Percentiles rank a stretch among this genome's conserved stretches.
phyloP scores from a whole-genome alignment of 2,797 vertebrate species.

The Masticophis lateralis region DNA sequence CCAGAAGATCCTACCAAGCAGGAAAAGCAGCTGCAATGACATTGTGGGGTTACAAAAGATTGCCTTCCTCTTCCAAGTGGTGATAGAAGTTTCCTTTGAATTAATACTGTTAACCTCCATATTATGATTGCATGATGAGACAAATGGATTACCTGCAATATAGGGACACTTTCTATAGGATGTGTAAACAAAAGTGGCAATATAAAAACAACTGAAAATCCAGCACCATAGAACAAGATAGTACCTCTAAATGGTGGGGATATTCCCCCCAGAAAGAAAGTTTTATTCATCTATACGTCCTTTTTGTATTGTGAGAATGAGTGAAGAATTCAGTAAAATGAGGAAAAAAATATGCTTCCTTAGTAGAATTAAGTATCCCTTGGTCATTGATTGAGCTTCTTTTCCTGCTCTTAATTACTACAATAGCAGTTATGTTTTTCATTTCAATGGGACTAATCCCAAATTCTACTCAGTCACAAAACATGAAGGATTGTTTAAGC shows the following conservation, averaged over 20 bases:
- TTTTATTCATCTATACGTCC: not conserved
- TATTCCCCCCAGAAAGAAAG: not conserved
- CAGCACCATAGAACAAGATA: not conserved
- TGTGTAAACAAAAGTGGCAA: not conserved
- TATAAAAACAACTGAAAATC: not conserved
- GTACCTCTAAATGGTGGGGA: not conserved
- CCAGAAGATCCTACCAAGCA: constrained; percentile 51
- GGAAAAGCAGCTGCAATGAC: constrained; percentile 26
- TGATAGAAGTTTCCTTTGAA: constrained; percentile 28
- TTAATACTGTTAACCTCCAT: constrained; percentile 3
- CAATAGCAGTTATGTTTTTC: not conserved
- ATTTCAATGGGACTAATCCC: not conserved
- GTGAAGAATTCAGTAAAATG: not conserved
- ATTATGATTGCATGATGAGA: accelerated
- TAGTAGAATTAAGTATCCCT: not conserved
- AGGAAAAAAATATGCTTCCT: not conserved
- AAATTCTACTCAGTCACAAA: not conserved
- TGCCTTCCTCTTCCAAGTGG: constrained; percentile 32
- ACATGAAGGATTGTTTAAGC: not conserved
- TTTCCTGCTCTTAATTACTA: not conserved
- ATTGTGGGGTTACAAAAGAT: constrained; percentile 3
- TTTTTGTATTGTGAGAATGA: not conserved
- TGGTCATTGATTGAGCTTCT: not conserved
- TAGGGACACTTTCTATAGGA: not conserved
- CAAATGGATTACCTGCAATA: not conserved